A percentile compares a stretch with the other conserved stretches of the same genome.
Evolutionary conservation across 2,797 vertebrate genomes (phyloP).

Genomic region (Mus minutoides): DNA sequence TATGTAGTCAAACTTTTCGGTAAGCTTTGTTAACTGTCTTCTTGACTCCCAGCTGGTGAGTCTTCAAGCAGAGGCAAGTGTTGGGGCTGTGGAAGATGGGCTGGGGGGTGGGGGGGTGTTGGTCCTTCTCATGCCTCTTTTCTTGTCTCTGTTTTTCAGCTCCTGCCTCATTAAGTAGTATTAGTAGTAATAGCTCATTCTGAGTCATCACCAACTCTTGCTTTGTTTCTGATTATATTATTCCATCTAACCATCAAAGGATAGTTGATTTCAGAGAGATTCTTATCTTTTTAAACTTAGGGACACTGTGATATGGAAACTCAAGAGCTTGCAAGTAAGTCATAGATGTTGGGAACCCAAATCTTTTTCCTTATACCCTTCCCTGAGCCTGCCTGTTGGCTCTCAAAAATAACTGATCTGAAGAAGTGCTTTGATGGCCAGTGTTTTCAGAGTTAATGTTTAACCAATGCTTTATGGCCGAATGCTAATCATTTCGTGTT

Average conservation of each 20-base stretch:
- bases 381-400: neutral
- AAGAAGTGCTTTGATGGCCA: constrained; percentile 55
- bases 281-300: constrained; percentile 20
- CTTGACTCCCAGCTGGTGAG: neutral
- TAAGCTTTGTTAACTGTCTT: neutral
- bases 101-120: too few relatives aligned
- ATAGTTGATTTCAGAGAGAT: neutral
- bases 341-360: neutral
- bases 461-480: constrained; percentile 54
- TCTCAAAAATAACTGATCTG: constrained; percentile 32
- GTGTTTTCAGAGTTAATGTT: constrained; percentile 66
- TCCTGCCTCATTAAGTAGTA: neutral
- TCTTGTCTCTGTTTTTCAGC: neutral
- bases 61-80: neutral
- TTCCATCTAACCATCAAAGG: constrained; percentile 28
- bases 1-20: neutral
- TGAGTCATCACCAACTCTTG: neutral
- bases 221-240: constrained; percentile 33
- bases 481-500: constrained; percentile 30
- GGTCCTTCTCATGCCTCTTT: neutral
- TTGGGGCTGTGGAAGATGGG: neutral
- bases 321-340: constrained; percentile 2
- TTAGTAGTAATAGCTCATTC: neutral
- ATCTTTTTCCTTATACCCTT: constrained; percentile 12
- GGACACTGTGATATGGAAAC: neutral